Evolutionary conservation across 2,797 vertebrate species (phyloP).

Genomic region (Xiphorhynchus erythropygius): DNA sequence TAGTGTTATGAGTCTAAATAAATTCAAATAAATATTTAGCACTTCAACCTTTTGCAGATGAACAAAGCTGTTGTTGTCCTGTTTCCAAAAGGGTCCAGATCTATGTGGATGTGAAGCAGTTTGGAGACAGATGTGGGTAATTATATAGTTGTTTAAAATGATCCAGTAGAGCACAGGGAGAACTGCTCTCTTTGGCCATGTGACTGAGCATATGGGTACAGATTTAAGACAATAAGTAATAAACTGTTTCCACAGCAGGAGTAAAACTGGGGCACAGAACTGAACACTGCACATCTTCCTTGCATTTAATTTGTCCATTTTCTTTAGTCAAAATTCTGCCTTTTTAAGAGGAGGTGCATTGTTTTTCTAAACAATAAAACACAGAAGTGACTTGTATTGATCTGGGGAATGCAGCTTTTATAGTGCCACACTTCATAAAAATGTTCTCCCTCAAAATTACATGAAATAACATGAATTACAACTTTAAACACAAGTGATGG

Average conservation of each 20-base stretch:
- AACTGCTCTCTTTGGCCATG: not conserved
- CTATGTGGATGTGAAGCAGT: not conserved
- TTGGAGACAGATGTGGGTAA: conserved; percentile 7
- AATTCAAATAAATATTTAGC: not conserved
- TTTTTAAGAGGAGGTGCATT: not conserved
- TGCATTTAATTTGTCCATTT: not conserved
- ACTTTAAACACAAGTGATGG: not conserved
- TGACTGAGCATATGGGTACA: not conserved
- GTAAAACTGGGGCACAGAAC: not conserved
- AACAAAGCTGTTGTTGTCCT: not conserved
- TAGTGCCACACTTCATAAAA: not conserved
- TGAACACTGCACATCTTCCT: not conserved
- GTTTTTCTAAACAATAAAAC: not conserved
- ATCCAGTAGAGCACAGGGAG: not conserved
- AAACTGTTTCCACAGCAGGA: not conserved
- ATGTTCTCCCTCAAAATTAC: not conserved
- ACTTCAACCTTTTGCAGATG: not conserved
- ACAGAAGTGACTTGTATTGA: not conserved
- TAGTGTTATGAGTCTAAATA: not conserved
- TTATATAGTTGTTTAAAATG: not conserved
- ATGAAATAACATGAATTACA: not conserved
- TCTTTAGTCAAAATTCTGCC: not conserved
- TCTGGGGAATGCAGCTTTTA: not conserved
- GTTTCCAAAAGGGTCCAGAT: not conserved
- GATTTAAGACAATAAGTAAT: conserved; percentile 10